Base-by-base conservation (phyloP, 2,797 vertebrate genomes). In the Echeneis naucrates region DNA sequence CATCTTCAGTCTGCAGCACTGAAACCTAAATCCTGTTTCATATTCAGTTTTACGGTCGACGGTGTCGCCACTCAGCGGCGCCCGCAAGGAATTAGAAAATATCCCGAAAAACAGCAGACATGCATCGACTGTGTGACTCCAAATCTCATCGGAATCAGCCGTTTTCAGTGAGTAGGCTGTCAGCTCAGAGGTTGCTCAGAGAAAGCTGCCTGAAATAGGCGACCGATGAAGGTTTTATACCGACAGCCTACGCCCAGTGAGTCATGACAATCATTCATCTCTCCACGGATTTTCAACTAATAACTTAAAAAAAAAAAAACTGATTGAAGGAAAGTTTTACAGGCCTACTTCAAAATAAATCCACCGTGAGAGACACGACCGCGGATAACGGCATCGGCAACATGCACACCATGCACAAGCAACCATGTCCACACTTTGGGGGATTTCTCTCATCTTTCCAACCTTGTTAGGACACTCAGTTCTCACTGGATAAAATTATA, bases 381-480 rank as follows among this genome's bases (percentile, higher is more conserved):
- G 52, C 2, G 35, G 17, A 17, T 50, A 16, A 5, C 8, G 0
- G 21, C 6, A 12, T 56, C 24, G 40, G 51, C 40, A 62, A 23
- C 16, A 3, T 17, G n/a, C n/a, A n/a, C n/a, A n/a, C n/a, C n/a
- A n/a, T n/a, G 27, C 26, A 32, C 19, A 0, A 60, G 53, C 45
- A 58, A 58, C 65, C 42, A 70, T 26, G 19, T 62, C 68, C 60
- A 0, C 64, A 33, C 64, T 73, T 66, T 1, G 11, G 50, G 64
- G 47, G 23, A 50, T 45, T 53, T 57, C 68, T 48, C 72, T 79
- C 74, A 60, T 77, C 74, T 78, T 38, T 21, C 42, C 76, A 85
- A 84, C 79, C 58, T 82, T 23, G 68, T 89, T 74, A 71, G 64
- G 69, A 81, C 80, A 53, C 78, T 76, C 40, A 66, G 67, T 58